Conservation (phyloP, 2,888 invertebrate genomes). For the Polyommatus icarus region DNA sequence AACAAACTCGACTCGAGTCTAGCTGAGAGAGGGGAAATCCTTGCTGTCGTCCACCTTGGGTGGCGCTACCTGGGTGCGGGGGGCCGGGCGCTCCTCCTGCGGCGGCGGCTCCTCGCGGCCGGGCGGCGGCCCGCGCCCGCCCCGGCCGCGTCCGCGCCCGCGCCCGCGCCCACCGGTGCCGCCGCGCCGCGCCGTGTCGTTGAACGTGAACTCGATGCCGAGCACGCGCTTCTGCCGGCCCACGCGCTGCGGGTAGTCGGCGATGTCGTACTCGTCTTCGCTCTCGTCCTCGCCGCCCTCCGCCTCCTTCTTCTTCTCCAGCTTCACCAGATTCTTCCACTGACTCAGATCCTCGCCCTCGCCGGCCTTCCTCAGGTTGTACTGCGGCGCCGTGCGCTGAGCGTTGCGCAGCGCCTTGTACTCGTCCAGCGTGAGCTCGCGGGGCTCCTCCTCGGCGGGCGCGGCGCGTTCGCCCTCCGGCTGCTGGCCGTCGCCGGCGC, state of each 20-base stretch:
- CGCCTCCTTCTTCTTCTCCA: conserved; percentile 88
- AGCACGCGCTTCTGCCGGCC: conserved; percentile 92
- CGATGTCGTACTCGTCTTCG: conserved; percentile 87
- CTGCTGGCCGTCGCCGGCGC: conserved; percentile 63
- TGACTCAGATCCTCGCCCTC: conserved; percentile 95
- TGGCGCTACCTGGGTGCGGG: conserved; percentile 69
- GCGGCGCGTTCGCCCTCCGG: conserved; percentile 70
- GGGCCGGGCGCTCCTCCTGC: conserved; percentile 63
- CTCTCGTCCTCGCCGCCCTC: conserved; percentile 82
- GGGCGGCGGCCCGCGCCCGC: conserved; percentile 71
- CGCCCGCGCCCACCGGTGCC: conserved; percentile 84
- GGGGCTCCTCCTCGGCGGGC: conserved; percentile 87
- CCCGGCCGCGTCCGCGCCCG: conserved; percentile 75
- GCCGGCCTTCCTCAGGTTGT: conserved; percentile 95
- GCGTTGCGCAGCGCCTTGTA: conserved; percentile 93
- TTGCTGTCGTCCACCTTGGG: conserved; percentile 97
- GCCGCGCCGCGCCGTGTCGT: conserved; percentile 87
- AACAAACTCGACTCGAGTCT: conserved; percentile 71
- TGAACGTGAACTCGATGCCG: conserved; percentile 94
- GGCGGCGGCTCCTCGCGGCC: conserved; percentile 65
- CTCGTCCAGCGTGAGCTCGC: conserved; percentile 95
- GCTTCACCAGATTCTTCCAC: conserved; percentile 94
- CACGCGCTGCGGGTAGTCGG: conserved; percentile 91
- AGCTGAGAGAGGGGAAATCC: conserved; percentile 96
- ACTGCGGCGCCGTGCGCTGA: conserved; percentile 90